Evolutionary conservation across 1,140 invertebrate genomes (phyloP).

Genomic region (Drosophila lacertosa): DNA sequence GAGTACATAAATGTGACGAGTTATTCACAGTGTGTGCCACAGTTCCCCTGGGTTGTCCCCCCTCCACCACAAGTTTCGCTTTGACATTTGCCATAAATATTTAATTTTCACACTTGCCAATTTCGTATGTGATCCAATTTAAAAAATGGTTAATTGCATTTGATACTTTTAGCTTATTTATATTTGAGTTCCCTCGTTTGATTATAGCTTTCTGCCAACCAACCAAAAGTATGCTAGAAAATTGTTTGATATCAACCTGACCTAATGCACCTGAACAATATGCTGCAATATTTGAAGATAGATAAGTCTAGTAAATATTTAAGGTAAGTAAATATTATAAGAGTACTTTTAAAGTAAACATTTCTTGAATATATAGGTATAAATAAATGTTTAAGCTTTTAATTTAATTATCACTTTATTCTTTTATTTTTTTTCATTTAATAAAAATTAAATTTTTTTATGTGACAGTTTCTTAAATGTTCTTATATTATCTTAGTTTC

Average conservation of each 20-base stretch:
- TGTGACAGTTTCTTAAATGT: no score
- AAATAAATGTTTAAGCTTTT: no score
- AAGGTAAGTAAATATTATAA: no score
- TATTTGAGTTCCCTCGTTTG: neutral
- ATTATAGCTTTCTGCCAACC: neutral
- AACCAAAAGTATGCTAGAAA: conserved; percentile 6
- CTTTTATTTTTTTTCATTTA: no score
- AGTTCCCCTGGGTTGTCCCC: neutral
- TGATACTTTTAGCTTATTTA: conserved; percentile 17
- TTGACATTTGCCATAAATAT: conserved; percentile 45
- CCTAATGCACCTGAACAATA: conserved; percentile 10
- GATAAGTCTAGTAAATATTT: no score
- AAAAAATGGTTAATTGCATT: conserved; percentile 40
- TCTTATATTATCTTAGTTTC: no score
- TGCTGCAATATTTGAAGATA: neutral
- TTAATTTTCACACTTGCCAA: conserved; percentile 37
- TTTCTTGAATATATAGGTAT: no score
- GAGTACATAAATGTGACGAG: conserved; percentile 6
- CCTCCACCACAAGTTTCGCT: conserved; percentile 12
- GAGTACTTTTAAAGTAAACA: no score
- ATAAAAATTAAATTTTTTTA: no score
- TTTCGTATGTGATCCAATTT: conserved; percentile 33
- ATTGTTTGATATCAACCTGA: neutral
- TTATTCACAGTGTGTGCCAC: neutral
- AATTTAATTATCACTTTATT: no score